phyloP scores from a whole-genome alignment of 2,797 vertebrate species.

The Aplochiton taeniatus region DNA sequence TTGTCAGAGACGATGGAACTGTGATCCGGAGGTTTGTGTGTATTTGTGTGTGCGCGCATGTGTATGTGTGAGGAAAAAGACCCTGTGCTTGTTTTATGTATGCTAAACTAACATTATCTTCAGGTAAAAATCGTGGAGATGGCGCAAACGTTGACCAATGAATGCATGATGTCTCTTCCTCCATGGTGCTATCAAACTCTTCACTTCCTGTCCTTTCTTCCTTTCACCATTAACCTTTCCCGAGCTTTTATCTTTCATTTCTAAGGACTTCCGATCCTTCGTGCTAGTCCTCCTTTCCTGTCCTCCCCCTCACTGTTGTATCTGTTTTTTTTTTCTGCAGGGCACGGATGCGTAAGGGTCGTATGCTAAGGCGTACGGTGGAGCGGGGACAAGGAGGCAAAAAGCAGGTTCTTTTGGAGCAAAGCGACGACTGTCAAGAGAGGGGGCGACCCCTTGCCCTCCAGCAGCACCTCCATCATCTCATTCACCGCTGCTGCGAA shows the following conservation, averaged over 20 bases:
- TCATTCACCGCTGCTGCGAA: slow-evolving; percentile 82
- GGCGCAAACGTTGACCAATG: background rate
- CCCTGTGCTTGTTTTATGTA: background rate
- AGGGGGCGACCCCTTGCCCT: slow-evolving; percentile 75
- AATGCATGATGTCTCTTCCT: slow-evolving; percentile 17
- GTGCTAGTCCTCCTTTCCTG: background rate
- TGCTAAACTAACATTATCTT: background rate
- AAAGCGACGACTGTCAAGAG: slow-evolving; percentile 77
- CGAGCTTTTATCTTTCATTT: background rate
- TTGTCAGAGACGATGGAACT: slow-evolving; percentile 84
- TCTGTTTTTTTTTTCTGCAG: slow-evolving; percentile 35
- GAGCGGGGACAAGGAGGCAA: slow-evolving; percentile 78
- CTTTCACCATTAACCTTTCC: background rate
- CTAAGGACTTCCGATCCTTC: background rate
- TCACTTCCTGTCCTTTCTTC: background rate
- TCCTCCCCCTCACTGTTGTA: background rate
- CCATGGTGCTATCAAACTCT: background rate
- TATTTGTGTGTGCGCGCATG: slow-evolving; percentile 4
- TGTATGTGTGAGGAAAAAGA: background rate
- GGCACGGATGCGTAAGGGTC: slow-evolving; percentile 65
- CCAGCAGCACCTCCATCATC: slow-evolving; percentile 85
- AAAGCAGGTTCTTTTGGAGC: slow-evolving; percentile 77
- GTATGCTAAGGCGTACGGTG: slow-evolving; percentile 77
- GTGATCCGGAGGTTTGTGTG: slow-evolving; percentile 88
- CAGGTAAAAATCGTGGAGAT: background rate